Evolutionary conservation across 2,797 vertebrate species (phyloP).

Genomic region (Typhlichthys subterraneus): DNA sequence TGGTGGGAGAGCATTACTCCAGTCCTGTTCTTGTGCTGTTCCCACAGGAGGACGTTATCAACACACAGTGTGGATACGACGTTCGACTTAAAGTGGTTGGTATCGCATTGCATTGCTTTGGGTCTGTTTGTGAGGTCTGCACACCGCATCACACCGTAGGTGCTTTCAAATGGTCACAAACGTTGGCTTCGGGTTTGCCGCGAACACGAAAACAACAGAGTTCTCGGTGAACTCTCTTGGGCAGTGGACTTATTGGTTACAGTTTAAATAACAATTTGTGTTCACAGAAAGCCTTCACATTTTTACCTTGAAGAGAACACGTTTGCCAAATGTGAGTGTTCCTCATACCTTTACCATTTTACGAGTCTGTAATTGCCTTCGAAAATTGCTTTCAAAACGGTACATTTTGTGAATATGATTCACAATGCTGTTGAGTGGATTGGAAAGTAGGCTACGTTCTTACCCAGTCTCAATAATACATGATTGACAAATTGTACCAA

Average conservation of each 20-base stretch:
- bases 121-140: background rate
- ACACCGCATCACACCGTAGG: background rate
- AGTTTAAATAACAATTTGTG: too few relatives aligned
- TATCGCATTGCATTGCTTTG: slow-evolving; percentile 17
- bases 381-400: background rate
- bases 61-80: slow-evolving; percentile 93
- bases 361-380: background rate
- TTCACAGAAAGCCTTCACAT: too few relatives aligned
- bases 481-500: slow-evolving; percentile 22
- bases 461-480: background rate
- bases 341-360: background rate
- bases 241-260: too few relatives aligned
- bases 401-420: background rate
- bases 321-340: too few relatives aligned
- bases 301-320: too few relatives aligned
- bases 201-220: too few relatives aligned
- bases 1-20: background rate
- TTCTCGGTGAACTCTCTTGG: too few relatives aligned
- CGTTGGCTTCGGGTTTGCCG: too few relatives aligned
- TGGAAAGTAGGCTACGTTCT: background rate
- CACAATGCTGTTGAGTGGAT: too few relatives aligned
- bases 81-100: slow-evolving; percentile 84
- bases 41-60: slow-evolving; percentile 88
- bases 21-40: slow-evolving; percentile 9
- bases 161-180: too few relatives aligned